These are phyloP conservation scores for Otolemur garnettii DNA, from an alignment of 2,113 vertebrate species.

Conservation along the genomic window DNA sequence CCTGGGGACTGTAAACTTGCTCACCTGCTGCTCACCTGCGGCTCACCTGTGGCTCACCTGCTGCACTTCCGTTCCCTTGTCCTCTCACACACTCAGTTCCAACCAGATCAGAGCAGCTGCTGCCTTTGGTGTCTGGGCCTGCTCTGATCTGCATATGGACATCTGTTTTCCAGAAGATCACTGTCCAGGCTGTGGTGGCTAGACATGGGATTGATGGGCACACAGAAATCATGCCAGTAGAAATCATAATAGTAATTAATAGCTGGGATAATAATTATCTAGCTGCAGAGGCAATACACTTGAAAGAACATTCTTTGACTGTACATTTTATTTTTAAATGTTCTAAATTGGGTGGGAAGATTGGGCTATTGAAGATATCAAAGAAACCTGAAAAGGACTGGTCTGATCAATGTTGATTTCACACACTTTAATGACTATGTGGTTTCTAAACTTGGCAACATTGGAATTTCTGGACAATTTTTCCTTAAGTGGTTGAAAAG, in stretches of 20 bases:
- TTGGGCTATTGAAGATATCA: constrained; percentile 46
- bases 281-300: not conserved
- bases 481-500: not conserved
- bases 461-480: not conserved
- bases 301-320: constrained; percentile 51
- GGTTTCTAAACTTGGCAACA: not conserved
- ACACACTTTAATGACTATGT: not conserved
- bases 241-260: constrained; percentile 43
- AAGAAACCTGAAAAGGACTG: not conserved
- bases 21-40: not conserved
- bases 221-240: not conserved
- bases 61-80: not conserved
- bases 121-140: not conserved
- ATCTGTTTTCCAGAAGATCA: not conserved
- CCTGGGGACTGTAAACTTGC: not conserved
- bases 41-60: not conserved
- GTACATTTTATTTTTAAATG: not conserved
- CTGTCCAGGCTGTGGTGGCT: not conserved
- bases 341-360: not conserved
- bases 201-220: not conserved
- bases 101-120: not conserved
- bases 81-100: not conserved
- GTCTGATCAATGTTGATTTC: not conserved
- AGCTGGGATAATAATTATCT: not conserved
- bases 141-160: not conserved